Percentiles rank a stretch among this genome's conserved stretches.
phyloP scores from a whole-genome alignment of 2,113 vertebrate genomes.

The Stomatorhinus ivindoensis region DNA sequence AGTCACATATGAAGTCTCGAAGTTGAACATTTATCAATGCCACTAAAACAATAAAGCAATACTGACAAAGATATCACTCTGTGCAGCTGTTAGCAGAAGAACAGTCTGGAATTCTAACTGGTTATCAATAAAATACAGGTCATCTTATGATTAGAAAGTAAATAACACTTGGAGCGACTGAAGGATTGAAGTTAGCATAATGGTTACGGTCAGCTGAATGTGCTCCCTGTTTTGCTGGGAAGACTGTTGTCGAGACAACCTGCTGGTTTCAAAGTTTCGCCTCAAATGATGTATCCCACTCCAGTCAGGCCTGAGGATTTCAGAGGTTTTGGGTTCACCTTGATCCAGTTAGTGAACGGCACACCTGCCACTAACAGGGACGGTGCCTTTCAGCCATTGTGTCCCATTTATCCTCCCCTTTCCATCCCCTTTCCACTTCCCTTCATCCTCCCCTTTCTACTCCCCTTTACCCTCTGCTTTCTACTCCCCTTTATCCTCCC shows the following conservation, averaged over 20 bases:
- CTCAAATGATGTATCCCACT: background rate
- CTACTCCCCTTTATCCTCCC: too few species aligned
- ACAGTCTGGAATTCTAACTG: background rate
- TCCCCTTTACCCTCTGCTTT: too few species aligned
- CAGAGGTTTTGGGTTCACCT: background rate
- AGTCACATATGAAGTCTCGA: background rate
- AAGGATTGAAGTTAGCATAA: background rate
- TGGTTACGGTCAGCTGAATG: background rate
- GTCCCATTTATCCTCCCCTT: too few species aligned
- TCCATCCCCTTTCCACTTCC: too few species aligned
- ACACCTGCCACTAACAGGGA: background rate
- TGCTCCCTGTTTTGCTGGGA: background rate
- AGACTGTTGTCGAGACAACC: background rate
- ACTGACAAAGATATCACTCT: background rate
- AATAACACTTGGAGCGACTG: background rate
- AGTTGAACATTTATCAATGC: background rate
- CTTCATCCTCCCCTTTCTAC: too few species aligned
- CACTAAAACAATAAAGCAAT: background rate
- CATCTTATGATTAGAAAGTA: background rate
- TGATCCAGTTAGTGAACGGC: background rate
- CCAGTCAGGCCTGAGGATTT: background rate
- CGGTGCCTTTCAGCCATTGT: background rate
- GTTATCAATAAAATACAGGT: background rate
- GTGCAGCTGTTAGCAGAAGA: background rate
- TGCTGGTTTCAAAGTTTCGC: background rate